phyloP scores from a whole-genome alignment of 2,113 vertebrate species.

The Leucosticte australis region DNA sequence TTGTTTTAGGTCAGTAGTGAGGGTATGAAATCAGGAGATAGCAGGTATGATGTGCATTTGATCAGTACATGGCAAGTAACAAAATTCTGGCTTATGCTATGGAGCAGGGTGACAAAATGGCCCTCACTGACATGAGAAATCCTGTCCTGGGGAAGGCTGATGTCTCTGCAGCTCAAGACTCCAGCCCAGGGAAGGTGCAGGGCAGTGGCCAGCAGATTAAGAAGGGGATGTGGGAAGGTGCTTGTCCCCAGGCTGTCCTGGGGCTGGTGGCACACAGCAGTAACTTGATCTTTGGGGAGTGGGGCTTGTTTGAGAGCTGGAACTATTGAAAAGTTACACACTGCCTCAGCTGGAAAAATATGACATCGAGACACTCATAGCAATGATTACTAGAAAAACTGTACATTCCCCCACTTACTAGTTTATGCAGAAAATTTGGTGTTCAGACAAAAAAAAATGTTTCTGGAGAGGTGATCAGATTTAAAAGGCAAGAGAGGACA shows the following conservation, averaged over 20 bases:
- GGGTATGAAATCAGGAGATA: neutral
- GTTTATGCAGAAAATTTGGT: neutral
- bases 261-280: neutral
- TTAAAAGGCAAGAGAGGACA: neutral
- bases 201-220: fast-evolving
- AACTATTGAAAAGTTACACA: fast-evolving
- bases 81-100: neutral
- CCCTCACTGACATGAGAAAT: neutral
- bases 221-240: fast-evolving
- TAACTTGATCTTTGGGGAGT: neutral
- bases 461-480: neutral
- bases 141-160: neutral
- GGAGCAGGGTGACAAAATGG: neutral
- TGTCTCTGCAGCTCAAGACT: neutral
- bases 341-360: neutral
- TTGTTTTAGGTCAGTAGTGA: neutral
- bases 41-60: neutral
- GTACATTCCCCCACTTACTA: neutral
- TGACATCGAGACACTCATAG: neutral
- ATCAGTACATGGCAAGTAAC: fast-evolving
- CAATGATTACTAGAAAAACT: neutral
- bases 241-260: neutral
- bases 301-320: neutral
- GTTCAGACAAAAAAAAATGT: neutral
- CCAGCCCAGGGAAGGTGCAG: neutral